Base-by-base conservation (phyloP, 2,113 vertebrate genomes). In the Siniperca chuatsi region DNA sequence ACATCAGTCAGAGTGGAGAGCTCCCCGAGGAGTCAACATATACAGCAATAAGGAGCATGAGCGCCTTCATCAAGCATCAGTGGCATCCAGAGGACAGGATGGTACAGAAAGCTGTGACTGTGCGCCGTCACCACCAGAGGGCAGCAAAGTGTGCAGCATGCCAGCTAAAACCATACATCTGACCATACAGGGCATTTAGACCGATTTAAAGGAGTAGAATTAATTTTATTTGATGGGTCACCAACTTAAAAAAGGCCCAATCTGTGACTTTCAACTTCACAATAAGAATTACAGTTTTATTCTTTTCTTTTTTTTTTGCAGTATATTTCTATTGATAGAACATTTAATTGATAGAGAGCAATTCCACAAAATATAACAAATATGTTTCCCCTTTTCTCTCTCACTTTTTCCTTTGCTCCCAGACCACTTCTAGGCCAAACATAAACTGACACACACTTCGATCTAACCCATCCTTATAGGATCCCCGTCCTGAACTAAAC, bases 61-160 rank as follows among this genome's bases (percentile, higher is more conserved):
- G 35, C 0, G 18, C 52, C 58, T 79, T 81, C n/a, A 42, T 85
- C 74, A 46, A 71, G 71, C 21, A 44, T 20, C 68, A 16, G 33
- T 4, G 2, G 35, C 25, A 33, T 2, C 0, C 0, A 42, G 21
- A 64, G 21, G 33, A 9, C 3, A 9, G 16, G 35, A 46, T 0
- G 69, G 42, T 1, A 37, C 15, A 25, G 33, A 35, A 3, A 69
- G 54, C 29, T 75, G 90, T 78, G 72, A 71, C 58, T 58, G 42
- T 7, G 2, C 5, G 1, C 18, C 29, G 25, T 15, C 3, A 16
- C 85, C 95, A 92, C 81, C 84, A 93, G 94, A 88, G 89, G 92
- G 81, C 84, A 92, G 92, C 91, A 94, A 44, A 75, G 25, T 16
- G n/a, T 70, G 13, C 25, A 35, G n/a, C 29, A 78, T 25, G 37